Evolutionary conservation across 1,140 invertebrate species (phyloP), one percentile per base, ranked within the genome.

Genomic region (Apis mellifera): DNA sequence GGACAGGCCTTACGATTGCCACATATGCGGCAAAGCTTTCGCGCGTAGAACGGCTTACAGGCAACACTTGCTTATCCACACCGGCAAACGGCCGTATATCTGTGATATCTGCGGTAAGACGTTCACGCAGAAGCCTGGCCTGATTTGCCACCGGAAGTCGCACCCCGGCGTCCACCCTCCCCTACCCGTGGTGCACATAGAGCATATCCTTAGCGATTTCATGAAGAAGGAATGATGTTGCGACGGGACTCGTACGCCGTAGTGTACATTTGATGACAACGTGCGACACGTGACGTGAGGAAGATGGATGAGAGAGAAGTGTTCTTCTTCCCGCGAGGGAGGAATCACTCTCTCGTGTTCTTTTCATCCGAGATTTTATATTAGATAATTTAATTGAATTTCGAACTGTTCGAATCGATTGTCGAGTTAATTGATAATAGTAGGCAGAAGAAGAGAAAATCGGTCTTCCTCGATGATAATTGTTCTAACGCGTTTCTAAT

Each of bases 1-100:
- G 0, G 96, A 96, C 79, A 95, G 96, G 74, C 97, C 97, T 0
- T 97, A 96, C 89, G 94, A 95, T 73, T 98, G 98, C 90, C 95
- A 95, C 48, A 95, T 96, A 0, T 98, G 98, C 89, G 95, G 95
- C 0, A 96, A 96, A 80, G 94, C 95, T 5, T 98, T 98, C 89
- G 96, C 95, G 2, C 94, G 97, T 2, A 86, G 88, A 0, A 90
- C 92, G 0, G 91, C 90, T 1, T 92, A 88, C 26, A 96, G 96
- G 78, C 96, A 96, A 5, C 96, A 97, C 86, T 88, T 96, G 42
- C 92, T 96, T 9, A 94, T 96, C 0, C 96, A 97, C 89, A 97
- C 96, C 0, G 96, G 96, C 1, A 95, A 96, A 87, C 96, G 96
- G 72, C 96, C 96, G 4, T 94, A 92, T 26, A 84, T 92, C 19